Conservation (phyloP, 92 coral and sea anemone genomes). For the Epizoanthus ramosus region DNA sequence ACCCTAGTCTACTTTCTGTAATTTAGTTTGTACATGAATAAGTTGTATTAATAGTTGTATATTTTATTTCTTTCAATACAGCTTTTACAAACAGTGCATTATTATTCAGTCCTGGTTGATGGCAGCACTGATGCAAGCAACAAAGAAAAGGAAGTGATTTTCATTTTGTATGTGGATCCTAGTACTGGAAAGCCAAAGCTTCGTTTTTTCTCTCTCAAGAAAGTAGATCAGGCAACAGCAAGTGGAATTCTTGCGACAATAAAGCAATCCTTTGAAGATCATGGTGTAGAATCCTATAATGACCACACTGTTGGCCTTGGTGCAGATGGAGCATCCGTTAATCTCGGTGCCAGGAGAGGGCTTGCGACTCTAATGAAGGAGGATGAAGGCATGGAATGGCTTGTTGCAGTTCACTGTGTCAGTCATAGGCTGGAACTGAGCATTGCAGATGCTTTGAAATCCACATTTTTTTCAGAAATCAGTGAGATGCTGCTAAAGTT, state of each 20-base stretch:
- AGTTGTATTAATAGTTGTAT: neutral
- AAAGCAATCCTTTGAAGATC: conserved; percentile 48
- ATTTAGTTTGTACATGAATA: conserved; percentile 15
- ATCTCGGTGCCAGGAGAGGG: conserved; percentile 49
- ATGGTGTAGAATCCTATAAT: conserved; percentile 29
- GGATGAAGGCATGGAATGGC: conserved; percentile 53
- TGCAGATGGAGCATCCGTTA: conserved; percentile 57
- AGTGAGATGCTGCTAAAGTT: conserved; percentile 37
- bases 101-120: conserved; percentile 60
- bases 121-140: conserved; percentile 63
- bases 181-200: conserved; percentile 36
- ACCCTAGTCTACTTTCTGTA: conserved; percentile 18
- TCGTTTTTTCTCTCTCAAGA: conserved; percentile 47
- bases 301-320: conserved; percentile 58
- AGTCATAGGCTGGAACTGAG: conserved; percentile 61
- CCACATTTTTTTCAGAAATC: conserved; percentile 57
- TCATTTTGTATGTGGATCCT: conserved; percentile 49
- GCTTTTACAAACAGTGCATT: conserved; percentile 35
- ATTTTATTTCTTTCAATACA: conserved; percentile 11
- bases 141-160: conserved; percentile 42
- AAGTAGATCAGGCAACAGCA: conserved; percentile 45
- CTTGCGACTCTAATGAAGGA: conserved; percentile 49
- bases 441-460: conserved; percentile 62
- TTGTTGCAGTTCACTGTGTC: conserved; percentile 59
- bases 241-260: conserved; percentile 47